Evolutionary conservation across 1,140 invertebrate species (phyloP), one percentile per base, ranked within the genome.

Genomic region (Drosophila virilis): DNA sequence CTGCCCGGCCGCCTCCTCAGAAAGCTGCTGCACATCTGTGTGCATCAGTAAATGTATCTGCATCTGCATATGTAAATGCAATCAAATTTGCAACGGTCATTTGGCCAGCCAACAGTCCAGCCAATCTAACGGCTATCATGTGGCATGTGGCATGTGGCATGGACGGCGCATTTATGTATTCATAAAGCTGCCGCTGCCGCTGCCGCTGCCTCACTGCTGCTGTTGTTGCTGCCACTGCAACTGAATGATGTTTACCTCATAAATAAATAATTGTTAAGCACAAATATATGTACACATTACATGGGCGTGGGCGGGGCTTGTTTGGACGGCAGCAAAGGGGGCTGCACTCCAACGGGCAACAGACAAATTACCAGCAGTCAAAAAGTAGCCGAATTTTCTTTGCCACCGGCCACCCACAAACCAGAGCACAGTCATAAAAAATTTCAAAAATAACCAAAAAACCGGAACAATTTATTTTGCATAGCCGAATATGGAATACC

Each of bases 231-330:
- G 62, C 51, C 33, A 48, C 59, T 71, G 84, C 83, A 88, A 83
- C 83, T 77, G 84, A 88, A 88, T 88, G 84, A 83, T 88, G 84
- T 88, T 88, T 79, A 88, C 84, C 84, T 88, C 84, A 89, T 88
- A 86, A 86, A 86, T 86, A 86, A 82, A 83, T 86, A 86, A 86
- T 88, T 79, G 83, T 79, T 88, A 76, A 86, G 79, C 79, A 66
- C 78, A 82, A 82, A 88, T 88, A 78, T 82, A 80, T 66, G 69
- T 62, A 70, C 71, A 70, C 77, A 65, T 52, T 61, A 67, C 54
- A 42, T 45, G 32, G n/a, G 45, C 15, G 5, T 8, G 38, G 6
- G n/a, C 2, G 35, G 15, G 8, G 22, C 22, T 28, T 28, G 22
- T 28, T 28, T 28, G 22, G 13, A 33, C 12, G 32, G 2, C 28